Evolutionary conservation across 1,140 invertebrate species (phyloP).

Genomic region (Lordiphosa mommai): DNA sequence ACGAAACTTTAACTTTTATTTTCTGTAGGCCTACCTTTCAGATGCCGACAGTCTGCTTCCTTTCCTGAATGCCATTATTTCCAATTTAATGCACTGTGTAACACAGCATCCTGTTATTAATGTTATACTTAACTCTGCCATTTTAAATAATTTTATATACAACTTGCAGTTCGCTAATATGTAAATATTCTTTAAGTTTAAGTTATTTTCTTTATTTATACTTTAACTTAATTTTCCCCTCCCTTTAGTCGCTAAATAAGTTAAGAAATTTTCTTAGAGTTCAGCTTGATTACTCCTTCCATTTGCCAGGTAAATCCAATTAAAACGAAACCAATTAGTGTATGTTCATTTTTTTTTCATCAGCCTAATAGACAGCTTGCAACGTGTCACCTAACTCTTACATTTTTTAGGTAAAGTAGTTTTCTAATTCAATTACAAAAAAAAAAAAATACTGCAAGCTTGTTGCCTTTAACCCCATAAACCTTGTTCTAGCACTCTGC

Average conservation of each 20-base stretch:
- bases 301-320: constrained; percentile 48
- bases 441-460: constrained; percentile 51
- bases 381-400: constrained; percentile 3
- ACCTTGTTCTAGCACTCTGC: neutral
- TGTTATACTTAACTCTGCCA: too few relatives aligned
- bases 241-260: neutral
- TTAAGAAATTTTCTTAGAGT: constrained; percentile 19
- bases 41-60: too few relatives aligned
- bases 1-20: too few relatives aligned
- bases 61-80: too few relatives aligned
- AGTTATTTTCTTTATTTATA: too few relatives aligned
- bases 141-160: too few relatives aligned
- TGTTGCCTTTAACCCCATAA: constrained; percentile 24
- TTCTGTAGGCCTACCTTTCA: too few relatives aligned
- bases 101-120: too few relatives aligned
- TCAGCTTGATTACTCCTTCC: constrained; percentile 21
- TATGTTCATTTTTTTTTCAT: constrained; percentile 23
- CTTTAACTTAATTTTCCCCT: too few relatives aligned
- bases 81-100: too few relatives aligned
- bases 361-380: constrained; percentile 31
- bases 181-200: too few relatives aligned
- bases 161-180: too few relatives aligned
- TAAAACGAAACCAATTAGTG: constrained; percentile 56
- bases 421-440: constrained; percentile 60
- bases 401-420: constrained; percentile 13